Percentiles rank a stretch among this genome's conserved stretches.
These are phyloP conservation scores for Heliconius congener DNA, from an alignment of 1,140 invertebrate species.

Conservation along the genomic window DNA sequence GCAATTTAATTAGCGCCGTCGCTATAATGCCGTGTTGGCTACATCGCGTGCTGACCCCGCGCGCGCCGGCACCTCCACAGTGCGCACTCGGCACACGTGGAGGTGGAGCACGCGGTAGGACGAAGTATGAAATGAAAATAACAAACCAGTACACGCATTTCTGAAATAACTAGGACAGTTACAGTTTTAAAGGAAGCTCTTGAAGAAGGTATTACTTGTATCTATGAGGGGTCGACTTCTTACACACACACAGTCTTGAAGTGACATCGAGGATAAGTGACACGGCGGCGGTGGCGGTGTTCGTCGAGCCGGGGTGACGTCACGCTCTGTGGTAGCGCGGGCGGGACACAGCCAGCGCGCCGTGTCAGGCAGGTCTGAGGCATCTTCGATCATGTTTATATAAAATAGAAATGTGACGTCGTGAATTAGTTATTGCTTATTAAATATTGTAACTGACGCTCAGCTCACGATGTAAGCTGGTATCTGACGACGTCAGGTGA, in stretches of 20 bases:
- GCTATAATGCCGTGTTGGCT: slow-evolving; percentile 15
- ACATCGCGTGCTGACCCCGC: slow-evolving; percentile 9
- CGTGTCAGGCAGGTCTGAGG: no score
- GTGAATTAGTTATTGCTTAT: no score
- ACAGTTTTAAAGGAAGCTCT: background rate
- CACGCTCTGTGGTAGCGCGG: no score
- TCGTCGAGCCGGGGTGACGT: no score
- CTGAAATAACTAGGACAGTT: background rate
- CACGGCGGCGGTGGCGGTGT: no score
- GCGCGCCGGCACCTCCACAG: background rate
- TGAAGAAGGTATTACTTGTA: background rate
- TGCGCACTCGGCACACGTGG: background rate
- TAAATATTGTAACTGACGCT: no score
- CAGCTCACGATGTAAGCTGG: background rate
- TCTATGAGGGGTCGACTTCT: no score
- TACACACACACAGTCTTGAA: no score
- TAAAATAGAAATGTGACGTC: no score
- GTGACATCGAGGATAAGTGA: no score
- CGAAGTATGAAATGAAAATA: background rate
- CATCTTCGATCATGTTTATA: no score
- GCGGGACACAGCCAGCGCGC: no score
- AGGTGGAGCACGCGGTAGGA: background rate
- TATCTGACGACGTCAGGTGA: slow-evolving; percentile 28
- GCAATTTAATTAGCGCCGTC: slow-evolving; percentile 48
- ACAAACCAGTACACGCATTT: background rate